Evolutionary conservation across 2,113 vertebrate species (phyloP).

Genomic region (Thalassarche chlororhynchos): DNA sequence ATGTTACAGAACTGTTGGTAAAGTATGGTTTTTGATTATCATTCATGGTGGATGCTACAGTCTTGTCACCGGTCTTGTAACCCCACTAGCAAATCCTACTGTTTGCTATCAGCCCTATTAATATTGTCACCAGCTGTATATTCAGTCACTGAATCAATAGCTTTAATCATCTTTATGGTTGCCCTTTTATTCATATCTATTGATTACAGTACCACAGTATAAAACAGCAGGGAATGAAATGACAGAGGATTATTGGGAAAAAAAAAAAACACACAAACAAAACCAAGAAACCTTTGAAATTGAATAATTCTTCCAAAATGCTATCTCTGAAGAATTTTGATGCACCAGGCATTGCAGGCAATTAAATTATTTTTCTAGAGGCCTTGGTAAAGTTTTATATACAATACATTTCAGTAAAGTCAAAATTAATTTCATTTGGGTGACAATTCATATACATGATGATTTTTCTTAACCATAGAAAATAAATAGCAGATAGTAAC

Average conservation of each 20-base stretch:
- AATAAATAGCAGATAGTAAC: not conserved
- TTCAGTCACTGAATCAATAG: not conserved
- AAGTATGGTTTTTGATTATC: not conserved
- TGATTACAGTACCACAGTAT: not conserved
- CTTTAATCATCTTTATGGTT: slow-evolving; percentile 28
- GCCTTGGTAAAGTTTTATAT: not conserved
- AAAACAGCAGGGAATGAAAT: not conserved
- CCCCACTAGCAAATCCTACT: not conserved
- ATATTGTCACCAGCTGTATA: not conserved
- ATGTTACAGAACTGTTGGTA: not conserved
- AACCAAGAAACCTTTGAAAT: not conserved
- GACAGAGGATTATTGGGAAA: not conserved
- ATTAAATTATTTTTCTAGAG: not conserved
- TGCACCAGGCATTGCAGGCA: not conserved
- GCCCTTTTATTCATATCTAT: slow-evolving; percentile 29
- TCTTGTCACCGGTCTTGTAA: not conserved
- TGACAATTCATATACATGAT: not conserved
- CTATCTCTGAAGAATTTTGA: not conserved
- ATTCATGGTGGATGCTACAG: not conserved
- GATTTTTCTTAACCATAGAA: not conserved
- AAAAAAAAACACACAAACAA: not conserved
- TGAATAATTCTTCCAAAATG: not conserved
- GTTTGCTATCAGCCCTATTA: not conserved
- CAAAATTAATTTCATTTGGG: not conserved
- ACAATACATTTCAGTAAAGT: not conserved